Evolutionary conservation across 1,140 invertebrate species (phyloP), one percentile per base, ranked within the genome.

Genomic region (Colletes gigas): DNA sequence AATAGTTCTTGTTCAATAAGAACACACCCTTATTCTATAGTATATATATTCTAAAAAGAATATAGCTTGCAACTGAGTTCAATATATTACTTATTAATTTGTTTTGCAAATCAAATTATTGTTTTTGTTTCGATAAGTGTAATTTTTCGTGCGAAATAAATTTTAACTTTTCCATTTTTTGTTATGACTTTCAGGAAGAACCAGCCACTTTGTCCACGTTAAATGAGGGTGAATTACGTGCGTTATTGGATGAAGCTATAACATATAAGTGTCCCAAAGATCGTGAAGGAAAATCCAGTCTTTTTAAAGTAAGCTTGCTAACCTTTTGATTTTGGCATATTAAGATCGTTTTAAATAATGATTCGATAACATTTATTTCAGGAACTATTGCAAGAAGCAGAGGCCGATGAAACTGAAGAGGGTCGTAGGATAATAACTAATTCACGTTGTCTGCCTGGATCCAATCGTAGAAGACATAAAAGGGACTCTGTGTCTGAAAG

Each of bases 181-280:
- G 21, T 90, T 86, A 74, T 71, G 19, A 84, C 74, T 92, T 93
- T 57, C 90, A 95, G 95, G 94, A 95, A 83, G 91, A 95, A 93
- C 91, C 95, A 91, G 91, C 93, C 92, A 92, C 93, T 66, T 86
- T 96, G 83, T 95, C 94, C 72, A 94, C 94, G 72, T 90, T 97
- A 84, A 95, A 97, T 90, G 96, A 97, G 90, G 94, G 94, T 47
- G 95, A 96, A 89, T 91, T 97, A 77, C 94, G 95, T 78, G 95
- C 95, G 63, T 91, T 97, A 54, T 92, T 97, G 81, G 95, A 97
- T 89, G 96, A 97, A 94, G 96, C 96, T 76, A 94, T 96, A 88
- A 95, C 94, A 67, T 97, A 97, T 92, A 97, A 96, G 91, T 94
- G 95, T 88, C 96, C 96, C 59, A 96, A 96, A 93, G 96, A 97